Evolutionary conservation across 2,113 vertebrate genomes (phyloP).

Genomic region (Neomonachus schauinslandi): DNA sequence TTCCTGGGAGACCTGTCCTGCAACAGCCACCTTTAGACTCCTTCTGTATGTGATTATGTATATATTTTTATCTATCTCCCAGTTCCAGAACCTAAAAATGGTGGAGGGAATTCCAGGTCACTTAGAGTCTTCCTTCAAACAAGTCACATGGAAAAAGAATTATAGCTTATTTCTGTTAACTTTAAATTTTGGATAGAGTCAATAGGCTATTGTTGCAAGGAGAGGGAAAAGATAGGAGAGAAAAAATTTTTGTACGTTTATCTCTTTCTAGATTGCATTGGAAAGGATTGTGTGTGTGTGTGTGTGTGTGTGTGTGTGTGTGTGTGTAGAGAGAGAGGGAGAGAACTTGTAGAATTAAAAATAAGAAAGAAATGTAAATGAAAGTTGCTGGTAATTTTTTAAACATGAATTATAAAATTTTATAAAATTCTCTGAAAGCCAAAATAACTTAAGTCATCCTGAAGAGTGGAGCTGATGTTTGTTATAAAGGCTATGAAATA

Average conservation of each 20-base stretch:
- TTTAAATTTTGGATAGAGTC: constrained; percentile 5
- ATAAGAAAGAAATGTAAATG: not conserved
- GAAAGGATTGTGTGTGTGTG: not conserved
- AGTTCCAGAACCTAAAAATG: constrained; percentile 31
- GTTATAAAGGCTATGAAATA: not conserved
- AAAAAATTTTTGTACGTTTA: not conserved
- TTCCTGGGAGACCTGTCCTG: not conserved
- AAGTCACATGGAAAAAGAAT: not conserved
- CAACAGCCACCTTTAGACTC: not conserved
- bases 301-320: not conserved
- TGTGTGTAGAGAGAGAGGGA: not conserved
- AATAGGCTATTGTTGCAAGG: not conserved
- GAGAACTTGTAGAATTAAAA: not conserved
- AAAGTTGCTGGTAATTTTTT: not conserved
- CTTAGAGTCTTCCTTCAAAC: not conserved
- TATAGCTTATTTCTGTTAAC: constrained; percentile 18
- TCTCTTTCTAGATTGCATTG: not conserved
- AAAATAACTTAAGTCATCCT: not conserved
- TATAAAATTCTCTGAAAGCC: not conserved
- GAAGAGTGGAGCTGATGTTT: not conserved
- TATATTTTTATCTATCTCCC: not conserved
- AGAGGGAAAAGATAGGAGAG: not conserved
- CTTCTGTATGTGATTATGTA: not conserved
- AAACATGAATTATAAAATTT: constrained; percentile 13
- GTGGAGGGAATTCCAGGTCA: not conserved